A percentile compares a stretch with the other conserved stretches of the same genome.
Conservation (phyloP, 2,113 vertebrate species). For the Eupsittula cactorum region DNA sequence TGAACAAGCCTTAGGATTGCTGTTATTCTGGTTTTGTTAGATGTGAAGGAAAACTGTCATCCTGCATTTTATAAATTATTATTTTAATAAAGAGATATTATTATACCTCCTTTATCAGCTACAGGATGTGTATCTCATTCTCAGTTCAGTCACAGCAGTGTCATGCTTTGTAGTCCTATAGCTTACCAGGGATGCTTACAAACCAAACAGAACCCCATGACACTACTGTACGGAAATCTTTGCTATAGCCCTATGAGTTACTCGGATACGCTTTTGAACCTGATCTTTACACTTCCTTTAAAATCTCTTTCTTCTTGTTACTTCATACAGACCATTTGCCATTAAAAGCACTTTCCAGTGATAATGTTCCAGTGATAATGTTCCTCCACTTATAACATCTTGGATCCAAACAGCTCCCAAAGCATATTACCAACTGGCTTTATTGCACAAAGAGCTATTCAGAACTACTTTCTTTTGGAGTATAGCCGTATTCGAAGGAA, state of each 20-base stretch:
- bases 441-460: constrained; percentile 13
- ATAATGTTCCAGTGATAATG: constrained; percentile 12
- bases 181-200: background rate
- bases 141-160: background rate
- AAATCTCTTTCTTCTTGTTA: background rate
- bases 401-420: constrained; percentile 18
- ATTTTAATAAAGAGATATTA: background rate
- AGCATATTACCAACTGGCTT: background rate
- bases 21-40: background rate
- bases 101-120: background rate
- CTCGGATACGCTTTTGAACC: background rate
- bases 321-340: background rate
- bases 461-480: background rate
- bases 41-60: background rate
- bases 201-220: background rate
- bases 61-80: background rate
- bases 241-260: background rate
- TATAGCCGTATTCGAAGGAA: background rate
- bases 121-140: background rate
- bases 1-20: background rate
- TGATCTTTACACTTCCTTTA: background rate
- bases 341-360: constrained; percentile 5
- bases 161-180: background rate
- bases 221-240: background rate
- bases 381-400: background rate